Conservation (phyloP, 2,888 invertebrate genomes). For the Andricus quercusramuli region DNA sequence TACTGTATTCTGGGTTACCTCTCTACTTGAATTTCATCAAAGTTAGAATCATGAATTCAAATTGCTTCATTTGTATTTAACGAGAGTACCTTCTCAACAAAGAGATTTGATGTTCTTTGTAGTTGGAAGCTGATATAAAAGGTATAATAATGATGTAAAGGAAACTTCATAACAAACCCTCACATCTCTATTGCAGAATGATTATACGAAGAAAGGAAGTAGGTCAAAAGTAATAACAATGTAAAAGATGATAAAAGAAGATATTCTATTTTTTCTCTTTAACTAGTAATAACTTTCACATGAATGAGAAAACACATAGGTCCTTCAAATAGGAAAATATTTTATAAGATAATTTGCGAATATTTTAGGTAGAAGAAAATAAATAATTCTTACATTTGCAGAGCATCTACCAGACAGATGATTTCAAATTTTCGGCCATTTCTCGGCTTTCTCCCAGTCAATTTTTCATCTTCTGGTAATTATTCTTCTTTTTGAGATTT, state of each 20-base stretch:
- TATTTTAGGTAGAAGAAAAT: not conserved
- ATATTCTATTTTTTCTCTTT: not conserved
- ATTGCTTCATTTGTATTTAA: conserved; percentile 30
- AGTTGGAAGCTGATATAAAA: conserved; percentile 25
- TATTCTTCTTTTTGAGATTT: no score
- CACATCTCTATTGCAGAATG: not conserved
- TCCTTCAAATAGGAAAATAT: not conserved
- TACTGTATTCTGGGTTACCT: not conserved
- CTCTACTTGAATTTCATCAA: not conserved
- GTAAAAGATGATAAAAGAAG: not conserved
- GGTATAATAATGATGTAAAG: conserved; percentile 24
- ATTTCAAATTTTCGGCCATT: no score
- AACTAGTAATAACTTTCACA: not conserved
- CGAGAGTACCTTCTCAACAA: conserved; percentile 14
- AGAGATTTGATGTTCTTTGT: conserved; percentile 20
- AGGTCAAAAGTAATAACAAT: conserved; percentile 21
- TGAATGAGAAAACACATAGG: not conserved
- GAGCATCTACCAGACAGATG: no score
- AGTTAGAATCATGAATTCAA: not conserved
- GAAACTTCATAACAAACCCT: conserved; percentile 18
- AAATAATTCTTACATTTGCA: no score
- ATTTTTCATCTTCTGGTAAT: no score
- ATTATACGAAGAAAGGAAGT: conserved; percentile 14
- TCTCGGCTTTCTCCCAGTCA: no score
- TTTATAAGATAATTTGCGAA: not conserved